Base-by-base conservation (phyloP, 23 tunicate genomes). In the Halocynthia roretzi region DNA sequence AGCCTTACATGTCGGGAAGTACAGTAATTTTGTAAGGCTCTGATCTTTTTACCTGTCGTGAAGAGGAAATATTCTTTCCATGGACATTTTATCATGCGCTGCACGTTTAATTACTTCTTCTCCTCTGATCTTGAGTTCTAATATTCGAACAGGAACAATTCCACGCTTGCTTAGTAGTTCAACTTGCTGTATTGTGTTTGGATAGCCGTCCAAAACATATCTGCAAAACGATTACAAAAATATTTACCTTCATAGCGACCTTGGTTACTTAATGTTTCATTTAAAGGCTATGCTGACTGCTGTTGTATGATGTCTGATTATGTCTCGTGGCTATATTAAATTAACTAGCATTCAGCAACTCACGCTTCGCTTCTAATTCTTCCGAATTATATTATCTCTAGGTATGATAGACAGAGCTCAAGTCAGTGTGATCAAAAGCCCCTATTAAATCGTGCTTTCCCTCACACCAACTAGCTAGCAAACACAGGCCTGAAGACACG, bases 161-260 rank as follows among this genome's bases (percentile, higher is more conserved):
- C 89, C 82, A 53, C 75, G 68, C 62, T 87, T 74, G 65, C 75
- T 80, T 66, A 94, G 48, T 31, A 84, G 58, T 17, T 74, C 50
- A 55, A 84, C 84, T 77, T 87, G 90, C 52, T 80, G 74, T 51
- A 64, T 68, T 53, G 86, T 94, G 73, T 60, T 20, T 21, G 98
- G 98, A 71, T 53, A 94, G 2, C 94, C 98, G 76, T 94, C 98
- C 53, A 94, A 61, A 5, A 91, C 81, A 76, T 83, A 87, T 17
- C 98, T 87, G 54, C 8, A 68, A 83, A 10, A 76, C 56, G 53
- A 62, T 53, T 14, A 55, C n/a, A 54, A 54, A 17, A 11, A 23
- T 17, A 21, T 67, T 17, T 11, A 15, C 23, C 2, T 19, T 67
- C 22, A 21, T 67, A n/a, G 71, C 2, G 71, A 58, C n/a, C 63